Base-by-base conservation (phyloP, 1,140 invertebrate species). In the Drosophila neocordata region DNA sequence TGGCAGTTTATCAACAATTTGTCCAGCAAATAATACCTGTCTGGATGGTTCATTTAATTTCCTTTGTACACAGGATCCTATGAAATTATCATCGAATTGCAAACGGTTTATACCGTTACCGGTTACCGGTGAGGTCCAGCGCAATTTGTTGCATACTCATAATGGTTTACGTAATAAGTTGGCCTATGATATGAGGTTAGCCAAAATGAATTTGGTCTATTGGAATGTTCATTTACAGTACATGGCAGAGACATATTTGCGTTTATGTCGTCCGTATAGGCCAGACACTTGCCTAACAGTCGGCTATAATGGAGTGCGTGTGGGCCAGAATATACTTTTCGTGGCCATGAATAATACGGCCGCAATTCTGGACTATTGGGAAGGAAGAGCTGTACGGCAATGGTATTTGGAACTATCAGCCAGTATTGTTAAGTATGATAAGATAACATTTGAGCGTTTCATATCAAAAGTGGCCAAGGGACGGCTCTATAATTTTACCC, bases 121-220 rank as follows among this genome's bases (percentile, higher is more conserved):
- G 1, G 11, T 18, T 0, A 58, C 48, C 0, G 2, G 11, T 0
- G 6, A 11, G 1, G 53, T 52, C 0, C 34, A 20, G 0, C 22
- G 41, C 3, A 37, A 35, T 12, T 65, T 77, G 70, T 20, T 77
- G 4, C 53, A 51, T 6, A 53, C 38, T 2, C 74, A 77, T 38
- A 77, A 77, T 8, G 74, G 74, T 20, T 31, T 77, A 35, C 65
- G 70, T 15, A 77, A 77, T 31, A 73, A 69, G 13, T 1, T 77
- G 52, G 38, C 74, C 35, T 37, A 59, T 12, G 37, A 60, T 11
- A 8, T 35, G 7, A 13, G 11, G 0, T 15, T 77, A 18, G 27
- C 57, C 1, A 77, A 77, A 22, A 73, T 77, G 70, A 73, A 77
- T 77, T 38, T 77, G 20, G 58, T 65, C 20, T 77, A 77, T 41